phyloP scores from a whole-genome alignment of 92 coral and sea anemone genomes.

The Metridium senile region DNA sequence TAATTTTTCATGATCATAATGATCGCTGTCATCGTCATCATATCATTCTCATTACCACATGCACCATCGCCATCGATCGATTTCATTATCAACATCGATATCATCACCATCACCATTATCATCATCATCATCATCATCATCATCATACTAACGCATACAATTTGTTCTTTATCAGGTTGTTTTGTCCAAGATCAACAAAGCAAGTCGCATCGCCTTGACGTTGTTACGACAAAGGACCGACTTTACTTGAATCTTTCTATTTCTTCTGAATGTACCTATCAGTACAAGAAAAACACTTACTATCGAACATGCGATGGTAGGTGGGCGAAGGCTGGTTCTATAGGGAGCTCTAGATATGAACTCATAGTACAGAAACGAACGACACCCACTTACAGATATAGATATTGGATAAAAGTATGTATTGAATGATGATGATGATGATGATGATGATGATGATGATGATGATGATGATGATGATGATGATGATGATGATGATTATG shows the following conservation, averaged over 20 bases:
- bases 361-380: not conserved
- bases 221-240: not conserved
- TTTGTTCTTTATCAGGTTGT: not conserved
- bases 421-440: no score
- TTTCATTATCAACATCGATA: not conserved
- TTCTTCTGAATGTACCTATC: not conserved
- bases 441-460: no score
- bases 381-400: not conserved
- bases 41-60: no score
- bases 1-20: no score
- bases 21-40: no score
- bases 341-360: conserved; percentile 15
- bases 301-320: conserved; percentile 19
- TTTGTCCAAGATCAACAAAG: not conserved
- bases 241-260: not conserved
- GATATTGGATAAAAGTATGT: conserved; percentile 10
- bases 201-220: not conserved
- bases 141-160: not conserved
- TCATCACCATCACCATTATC: not conserved
- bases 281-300: conserved; percentile 4
- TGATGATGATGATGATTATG: not conserved
- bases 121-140: not conserved
- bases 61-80: no score
- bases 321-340: conserved; percentile 14
- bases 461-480: no score